Base-by-base conservation (phyloP, 1,140 invertebrate genomes). In the Drosophila nikananu region DNA sequence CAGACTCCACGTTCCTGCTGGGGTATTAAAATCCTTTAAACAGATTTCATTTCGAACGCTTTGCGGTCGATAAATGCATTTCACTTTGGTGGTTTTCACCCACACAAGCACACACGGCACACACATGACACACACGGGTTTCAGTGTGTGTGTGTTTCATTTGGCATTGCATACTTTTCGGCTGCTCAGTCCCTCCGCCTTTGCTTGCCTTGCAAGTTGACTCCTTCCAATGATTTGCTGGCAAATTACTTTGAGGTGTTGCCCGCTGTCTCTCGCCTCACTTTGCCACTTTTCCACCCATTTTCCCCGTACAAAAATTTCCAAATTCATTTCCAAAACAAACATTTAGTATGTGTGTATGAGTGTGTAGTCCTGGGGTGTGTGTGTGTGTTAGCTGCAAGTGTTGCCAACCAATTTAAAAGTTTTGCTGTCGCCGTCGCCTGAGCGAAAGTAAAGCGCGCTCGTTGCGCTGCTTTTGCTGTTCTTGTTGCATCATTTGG, bases 11-110 rank as follows among this genome's bases (percentile, higher is more conserved):
- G 84, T 84, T 89, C 63, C 48, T 65, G 75, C 86, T 52, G 77
- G 81, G 79, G 86, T 84, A 91, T 91, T 86, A 91, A 91, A 91
- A 91, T 91, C 90, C 89, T 84, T 89, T 91, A 91, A 91, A 89
- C 89, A 89, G 89, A 91, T 91, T 90, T 91, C 90, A 91, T 91
- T 91, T 91, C 89, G 82, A 90, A 90, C 72, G 86, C 82, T 91
- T 91, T 91, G 89, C 89, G 89, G 89, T 91, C 89, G 84, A 87
- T 87, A 87, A 87, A 87, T 87, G 84, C 84, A 87, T 84, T 87
- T 87, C 84, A 87, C 84, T 89, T 87, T 87, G 81, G 81, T 89
- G 89, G 84, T 82, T 91, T 73, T 87, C 77, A 77, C 81, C 73
- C 83, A 81, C 77, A 70, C 63, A 63, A 23, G 35, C 35, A 35